Evolutionary conservation across 1,140 invertebrate genomes (phyloP).

Genomic region (Plutomurus gul): DNA sequence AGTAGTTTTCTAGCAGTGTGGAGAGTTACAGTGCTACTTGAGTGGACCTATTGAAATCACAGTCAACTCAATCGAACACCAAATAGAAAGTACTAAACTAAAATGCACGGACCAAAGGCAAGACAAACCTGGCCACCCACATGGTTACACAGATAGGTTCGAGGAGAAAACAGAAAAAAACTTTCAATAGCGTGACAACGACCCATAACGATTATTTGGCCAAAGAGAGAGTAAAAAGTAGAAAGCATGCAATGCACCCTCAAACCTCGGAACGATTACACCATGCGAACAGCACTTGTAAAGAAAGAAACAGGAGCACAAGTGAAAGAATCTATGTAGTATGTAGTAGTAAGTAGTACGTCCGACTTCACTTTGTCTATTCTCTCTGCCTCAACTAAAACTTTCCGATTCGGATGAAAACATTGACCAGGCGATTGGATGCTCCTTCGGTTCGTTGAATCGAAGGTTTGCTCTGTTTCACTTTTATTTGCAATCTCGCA

Average conservation of each 20-base stretch:
- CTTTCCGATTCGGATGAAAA: conserved; percentile 33
- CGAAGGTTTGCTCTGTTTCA: neutral
- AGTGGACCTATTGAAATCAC: too few relatives aligned
- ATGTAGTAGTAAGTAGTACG: neutral
- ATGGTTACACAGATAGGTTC: neutral
- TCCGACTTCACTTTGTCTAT: conserved; percentile 7
- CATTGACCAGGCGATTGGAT: conserved; percentile 17
- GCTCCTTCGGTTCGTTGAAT: neutral
- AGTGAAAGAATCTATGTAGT: conserved; percentile 5
- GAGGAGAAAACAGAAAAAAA: neutral
- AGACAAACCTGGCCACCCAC: neutral
- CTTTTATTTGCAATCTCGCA: neutral
- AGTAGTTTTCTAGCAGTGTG: too few relatives aligned
- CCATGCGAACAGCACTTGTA: neutral
- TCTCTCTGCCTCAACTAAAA: neutral
- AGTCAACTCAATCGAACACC: too few relatives aligned
- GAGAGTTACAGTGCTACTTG: too few relatives aligned
- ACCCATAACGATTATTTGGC: neutral
- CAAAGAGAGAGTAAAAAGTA: neutral
- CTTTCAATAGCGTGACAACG: conserved; percentile 24
- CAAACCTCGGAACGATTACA: conserved; percentile 33
- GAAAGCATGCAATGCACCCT: neutral
- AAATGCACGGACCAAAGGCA: too few relatives aligned
- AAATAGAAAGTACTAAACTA: too few relatives aligned
- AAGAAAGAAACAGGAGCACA: neutral